A percentile compares a stretch with the other conserved stretches of the same genome.
Conservation (phyloP, 2,888 invertebrate species). For the Machimus rusticus region DNA sequence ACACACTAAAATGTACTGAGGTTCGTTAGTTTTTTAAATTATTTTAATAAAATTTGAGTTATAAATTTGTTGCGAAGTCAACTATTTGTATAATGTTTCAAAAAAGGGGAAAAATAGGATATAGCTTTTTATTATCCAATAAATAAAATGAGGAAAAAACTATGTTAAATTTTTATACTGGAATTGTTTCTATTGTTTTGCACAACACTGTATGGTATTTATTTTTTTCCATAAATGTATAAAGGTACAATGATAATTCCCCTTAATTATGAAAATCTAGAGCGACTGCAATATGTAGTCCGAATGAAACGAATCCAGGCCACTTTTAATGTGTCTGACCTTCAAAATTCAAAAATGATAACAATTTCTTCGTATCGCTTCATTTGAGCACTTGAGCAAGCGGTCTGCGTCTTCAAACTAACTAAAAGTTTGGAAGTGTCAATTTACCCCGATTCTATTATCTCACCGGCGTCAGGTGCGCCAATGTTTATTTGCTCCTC, state of each 20-base stretch:
- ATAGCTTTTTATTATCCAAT: neutral
- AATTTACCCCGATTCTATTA: neutral
- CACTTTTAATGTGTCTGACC: neutral
- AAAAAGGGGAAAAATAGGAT: neutral
- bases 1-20: neutral
- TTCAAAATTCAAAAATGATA: neutral
- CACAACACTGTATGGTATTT: too few species aligned
- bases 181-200: neutral
- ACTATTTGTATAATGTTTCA: neutral
- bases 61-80: neutral
- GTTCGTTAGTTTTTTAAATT: neutral
- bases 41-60: neutral
- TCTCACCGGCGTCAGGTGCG: neutral
- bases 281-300: neutral
- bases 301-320: neutral
- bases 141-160: neutral
- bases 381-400: neutral
- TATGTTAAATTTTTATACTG: neutral
- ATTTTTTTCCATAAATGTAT: too few species aligned
- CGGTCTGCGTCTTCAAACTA: neutral
- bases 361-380: neutral
- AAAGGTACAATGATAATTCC: neutral
- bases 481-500: neutral
- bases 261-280: neutral
- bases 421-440: neutral